Conservation (phyloP, 2,797 vertebrate species). For the Garrulus glandarius region DNA sequence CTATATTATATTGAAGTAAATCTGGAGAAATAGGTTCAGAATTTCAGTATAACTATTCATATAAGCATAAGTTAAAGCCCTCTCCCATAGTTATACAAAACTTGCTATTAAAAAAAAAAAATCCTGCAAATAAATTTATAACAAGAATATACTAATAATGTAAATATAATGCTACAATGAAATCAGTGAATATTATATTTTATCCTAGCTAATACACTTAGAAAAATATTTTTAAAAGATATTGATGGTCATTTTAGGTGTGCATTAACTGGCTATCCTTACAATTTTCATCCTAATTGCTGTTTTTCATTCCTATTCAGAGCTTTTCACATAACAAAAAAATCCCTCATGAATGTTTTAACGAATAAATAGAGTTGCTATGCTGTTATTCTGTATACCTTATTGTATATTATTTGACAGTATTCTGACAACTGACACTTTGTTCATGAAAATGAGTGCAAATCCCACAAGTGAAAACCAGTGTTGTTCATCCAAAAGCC, state of each 20-base stretch:
- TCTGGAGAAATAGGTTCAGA: not conserved
- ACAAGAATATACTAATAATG: not conserved
- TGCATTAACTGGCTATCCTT: not conserved
- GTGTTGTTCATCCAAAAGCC: not conserved
- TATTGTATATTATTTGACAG: not conserved
- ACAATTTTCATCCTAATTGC: slow-evolving; percentile 3
- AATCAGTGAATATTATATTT: not conserved
- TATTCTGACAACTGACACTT: not conserved
- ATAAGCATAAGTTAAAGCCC: not conserved
- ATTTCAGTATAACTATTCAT: not conserved
- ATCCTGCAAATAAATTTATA: not conserved
- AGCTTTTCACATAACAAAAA: not conserved
- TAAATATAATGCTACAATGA: not conserved
- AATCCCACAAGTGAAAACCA: not conserved
- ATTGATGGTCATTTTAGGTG: not conserved
- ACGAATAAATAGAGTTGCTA: not conserved
- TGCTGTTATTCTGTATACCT: not conserved
- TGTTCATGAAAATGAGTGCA: not conserved
- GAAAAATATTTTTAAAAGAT: not conserved
- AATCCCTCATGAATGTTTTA: slow-evolving; percentile 3
- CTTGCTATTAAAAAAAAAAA: not conserved
- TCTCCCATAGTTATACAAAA: not conserved
- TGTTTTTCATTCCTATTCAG: not conserved
- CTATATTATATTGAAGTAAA: not conserved
- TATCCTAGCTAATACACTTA: not conserved